These are phyloP conservation scores for Phrynocephalus versicolor DNA, from an alignment of 2,113 vertebrate species.

Conservation along the genomic window DNA sequence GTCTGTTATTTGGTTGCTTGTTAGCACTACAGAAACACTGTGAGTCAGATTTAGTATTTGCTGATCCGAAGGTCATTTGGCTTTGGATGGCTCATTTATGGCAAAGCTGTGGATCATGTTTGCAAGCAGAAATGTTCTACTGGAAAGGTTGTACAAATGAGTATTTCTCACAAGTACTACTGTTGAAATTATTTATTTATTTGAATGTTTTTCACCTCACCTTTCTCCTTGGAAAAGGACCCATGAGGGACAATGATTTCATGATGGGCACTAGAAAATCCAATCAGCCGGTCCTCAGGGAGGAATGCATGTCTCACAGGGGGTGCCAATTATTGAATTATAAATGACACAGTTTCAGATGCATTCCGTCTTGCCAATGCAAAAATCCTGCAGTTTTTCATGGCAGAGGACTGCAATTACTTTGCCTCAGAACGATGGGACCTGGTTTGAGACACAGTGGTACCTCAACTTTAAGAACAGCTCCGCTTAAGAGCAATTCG, in stretches of 20 bases:
- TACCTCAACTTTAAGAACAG: too few relatives aligned
- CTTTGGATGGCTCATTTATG: slow-evolving; percentile 1
- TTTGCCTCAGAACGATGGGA: neutral
- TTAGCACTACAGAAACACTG: neutral
- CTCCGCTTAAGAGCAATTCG: too few relatives aligned
- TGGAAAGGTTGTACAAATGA: neutral
- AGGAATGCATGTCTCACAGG: too few relatives aligned
- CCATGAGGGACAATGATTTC: too few relatives aligned
- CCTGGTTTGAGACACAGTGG: neutral
- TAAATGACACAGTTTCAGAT: neutral
- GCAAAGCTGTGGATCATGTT: neutral
- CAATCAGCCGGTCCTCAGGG: too few relatives aligned
- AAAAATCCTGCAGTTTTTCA: neutral
- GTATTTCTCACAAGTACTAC: neutral
- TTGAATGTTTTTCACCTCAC: too few relatives aligned
- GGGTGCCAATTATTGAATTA: too few relatives aligned
- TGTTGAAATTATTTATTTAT: slow-evolving; percentile 22
- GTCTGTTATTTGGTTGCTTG: neutral
- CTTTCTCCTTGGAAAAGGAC: too few relatives aligned
- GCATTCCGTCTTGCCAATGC: neutral
- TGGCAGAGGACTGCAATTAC: neutral
- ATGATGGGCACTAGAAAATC: too few relatives aligned
- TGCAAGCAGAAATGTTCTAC: neutral
- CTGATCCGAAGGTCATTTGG: neutral
- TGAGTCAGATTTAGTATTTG: neutral